Evolutionary conservation across 2,888 invertebrate species (phyloP), one percentile per base, ranked within the genome.

Genomic region (Adelognathus sp.): DNA sequence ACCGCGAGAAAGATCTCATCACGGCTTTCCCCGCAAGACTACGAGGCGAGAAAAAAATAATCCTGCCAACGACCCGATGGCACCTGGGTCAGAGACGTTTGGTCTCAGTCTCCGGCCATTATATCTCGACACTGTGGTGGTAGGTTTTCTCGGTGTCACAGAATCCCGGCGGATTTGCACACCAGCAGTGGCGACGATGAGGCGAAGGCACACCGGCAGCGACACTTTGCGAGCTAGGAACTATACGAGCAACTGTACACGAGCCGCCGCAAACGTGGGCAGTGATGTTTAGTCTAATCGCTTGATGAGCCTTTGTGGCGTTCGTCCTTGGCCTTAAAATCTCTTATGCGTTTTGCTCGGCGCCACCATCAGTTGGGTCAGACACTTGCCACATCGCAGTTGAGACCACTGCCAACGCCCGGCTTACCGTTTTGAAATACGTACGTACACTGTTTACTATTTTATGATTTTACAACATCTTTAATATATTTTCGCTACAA

Each of bases 21-120:
- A 72, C 46, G 77, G 60, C 67, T 56, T 16, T 14, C 2, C 36
- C 27, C 33, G 33, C 7, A 56, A 50, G 54, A 14, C 41, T 16
- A 24, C 16, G 27, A 44, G 14, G 31, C 24, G 36, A 21, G 54
- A 36, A 3, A 60, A 66, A 50, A n/a, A 64, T 21, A 54, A 18
- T n/a, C 46, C 33, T 46, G 54, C 54, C 56, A 56, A 54, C 67
- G 75, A 79, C 75, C 75, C 67, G 71, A 63, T 79, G 79, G 64
- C 79, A 71, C 67, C 41, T 72, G 76, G 76, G 66, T 41, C 71
- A 29, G 54, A 52, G 56, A 33, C 33, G 63, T 60, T 63, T 36
- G 64, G 44, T 41, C 50, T 36, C 21, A 44, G 50, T 58, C 29
- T 18, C 11, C 36, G 44, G 29, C 24, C 60, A 36, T 61, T 69